Conservation (phyloP, 2,888 invertebrate genomes). For the Hipparchia sbordonii region DNA sequence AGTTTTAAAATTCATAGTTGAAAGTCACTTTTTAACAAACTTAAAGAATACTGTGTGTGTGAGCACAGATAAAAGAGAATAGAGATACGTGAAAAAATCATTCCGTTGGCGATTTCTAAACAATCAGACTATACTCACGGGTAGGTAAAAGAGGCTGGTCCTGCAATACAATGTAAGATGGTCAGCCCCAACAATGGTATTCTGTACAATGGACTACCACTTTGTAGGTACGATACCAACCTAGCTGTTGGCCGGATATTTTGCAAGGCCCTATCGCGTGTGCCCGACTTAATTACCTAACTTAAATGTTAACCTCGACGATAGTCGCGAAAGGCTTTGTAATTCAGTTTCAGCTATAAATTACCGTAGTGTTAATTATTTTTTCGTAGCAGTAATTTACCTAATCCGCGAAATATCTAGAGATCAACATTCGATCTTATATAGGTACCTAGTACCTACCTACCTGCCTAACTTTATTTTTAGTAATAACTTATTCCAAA, state of each 20-base stretch:
- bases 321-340: constrained; percentile 15
- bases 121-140: no score
- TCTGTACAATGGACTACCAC: constrained; percentile 9
- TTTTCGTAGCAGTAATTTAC: background rate
- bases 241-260: constrained; percentile 63
- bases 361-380: background rate
- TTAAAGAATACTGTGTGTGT: no score
- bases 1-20: no score
- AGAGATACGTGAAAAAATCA: no score
- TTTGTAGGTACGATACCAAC: constrained; percentile 50
- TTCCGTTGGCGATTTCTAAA: no score
- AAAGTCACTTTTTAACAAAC: no score
- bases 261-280: constrained; percentile 55
- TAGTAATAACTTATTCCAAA: no score
- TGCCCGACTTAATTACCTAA: constrained; percentile 16
- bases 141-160: background rate
- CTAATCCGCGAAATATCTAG: constrained; percentile 2
- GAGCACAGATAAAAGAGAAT: no score
- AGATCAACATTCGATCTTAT: background rate
- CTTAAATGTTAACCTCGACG: constrained; percentile 7
- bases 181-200: constrained; percentile 5
- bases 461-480: no score
- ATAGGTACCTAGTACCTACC: no score
- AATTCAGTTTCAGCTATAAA: constrained; percentile 25
- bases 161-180: constrained; percentile 18